Evolutionary conservation across 2,113 vertebrate species (phyloP), one percentile per base, ranked within the genome.

Genomic region (Lasiurus cinereus): DNA sequence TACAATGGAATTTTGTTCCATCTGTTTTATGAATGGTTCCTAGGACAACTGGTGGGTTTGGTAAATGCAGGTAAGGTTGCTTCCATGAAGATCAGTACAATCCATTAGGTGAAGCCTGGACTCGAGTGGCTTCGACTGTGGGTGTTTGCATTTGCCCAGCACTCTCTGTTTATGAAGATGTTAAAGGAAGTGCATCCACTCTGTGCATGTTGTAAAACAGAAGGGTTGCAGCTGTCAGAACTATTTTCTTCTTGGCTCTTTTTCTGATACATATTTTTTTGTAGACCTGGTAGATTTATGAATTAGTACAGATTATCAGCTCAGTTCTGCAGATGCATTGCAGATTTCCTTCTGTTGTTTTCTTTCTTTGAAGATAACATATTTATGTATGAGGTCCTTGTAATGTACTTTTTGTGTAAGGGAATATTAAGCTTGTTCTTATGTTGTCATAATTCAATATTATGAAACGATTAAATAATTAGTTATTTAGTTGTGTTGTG

Each of bases 221-320:
- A 97, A 95, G 92, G 79, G 80, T 91, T 69, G 70, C 96, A 96
- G 97, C 96, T 95, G 95, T 85, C 83, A 67, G 85, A 91, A 56
- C 83, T 86, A 80, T 72, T 91, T 96, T 91, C 78, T 89, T 80
- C 91, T 95, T 97, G 92, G 94, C 74, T 95, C 33, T 80, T 94
- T 96, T 93, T 94, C 96, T 91, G 59, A 86, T 24, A 52, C 56
- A 79, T 29, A 39, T n/a, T 18, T 50, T 69, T 69, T 91, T 93
- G 36, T 85, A 78, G 87, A 83, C 67, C 64, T 88, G 83, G 54
- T 91, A 74, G 92, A 89, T 92, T 95, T 93, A 85, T 94, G 73
- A 66, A 48, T 80, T 69, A 21, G 46, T 88, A 9, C n/a, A 83
- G 69, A 82, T 89, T 29, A 62, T 50, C 54, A 31, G 67, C 59